phyloP scores from a whole-genome alignment of 2,888 invertebrate genomes.

The Lepidochrysops patricia region DNA sequence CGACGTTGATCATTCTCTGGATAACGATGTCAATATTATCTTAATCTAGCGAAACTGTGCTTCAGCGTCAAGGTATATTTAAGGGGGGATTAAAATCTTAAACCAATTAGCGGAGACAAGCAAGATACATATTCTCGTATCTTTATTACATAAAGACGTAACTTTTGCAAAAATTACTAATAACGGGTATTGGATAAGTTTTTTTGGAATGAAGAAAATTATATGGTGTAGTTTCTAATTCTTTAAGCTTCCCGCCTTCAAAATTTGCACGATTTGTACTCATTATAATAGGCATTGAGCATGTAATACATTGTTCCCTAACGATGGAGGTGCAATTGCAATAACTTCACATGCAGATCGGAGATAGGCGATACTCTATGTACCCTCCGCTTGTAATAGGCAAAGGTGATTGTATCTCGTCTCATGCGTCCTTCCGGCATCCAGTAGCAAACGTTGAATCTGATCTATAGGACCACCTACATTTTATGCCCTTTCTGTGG shows the following conservation, averaged over 20 bases:
- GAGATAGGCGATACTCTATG: neutral
- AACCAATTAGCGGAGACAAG: neutral
- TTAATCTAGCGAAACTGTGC: neutral
- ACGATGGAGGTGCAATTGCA: neutral
- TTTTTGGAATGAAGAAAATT: too few species aligned
- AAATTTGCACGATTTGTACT: too few species aligned
- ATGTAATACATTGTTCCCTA: neutral
- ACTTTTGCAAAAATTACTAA: too few species aligned
- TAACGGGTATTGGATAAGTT: too few species aligned
- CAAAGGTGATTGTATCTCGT: constrained; percentile 2
- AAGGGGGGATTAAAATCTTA: neutral
- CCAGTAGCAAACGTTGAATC: neutral
- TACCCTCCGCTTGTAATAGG: neutral
- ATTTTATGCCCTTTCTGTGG: neutral
- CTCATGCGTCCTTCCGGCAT: neutral
- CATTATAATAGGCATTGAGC: neutral
- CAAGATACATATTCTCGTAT: neutral
- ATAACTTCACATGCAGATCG: neutral
- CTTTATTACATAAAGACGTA: neutral
- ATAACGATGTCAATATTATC: neutral
- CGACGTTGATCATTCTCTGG: neutral
- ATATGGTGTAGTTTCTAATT: too few species aligned
- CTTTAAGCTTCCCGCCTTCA: too few species aligned
- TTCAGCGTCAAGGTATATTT: neutral
- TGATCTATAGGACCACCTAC: neutral